A percentile compares a stretch with the other conserved stretches of the same genome.
Conservation (phyloP, 2,113 vertebrate species). For the Pipa parva region DNA sequence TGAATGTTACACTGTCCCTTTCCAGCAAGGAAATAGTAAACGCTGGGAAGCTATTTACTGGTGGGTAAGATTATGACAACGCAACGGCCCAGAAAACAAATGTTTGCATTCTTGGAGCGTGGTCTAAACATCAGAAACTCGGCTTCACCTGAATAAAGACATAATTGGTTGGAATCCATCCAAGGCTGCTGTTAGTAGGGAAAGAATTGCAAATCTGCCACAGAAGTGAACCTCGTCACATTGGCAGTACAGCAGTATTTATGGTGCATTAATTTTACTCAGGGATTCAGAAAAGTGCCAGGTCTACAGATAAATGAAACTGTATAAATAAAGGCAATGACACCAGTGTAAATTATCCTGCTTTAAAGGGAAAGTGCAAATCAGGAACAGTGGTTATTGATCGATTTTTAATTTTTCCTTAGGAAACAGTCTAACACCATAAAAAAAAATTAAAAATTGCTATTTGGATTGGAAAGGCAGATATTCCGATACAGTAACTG, state of each 20-base stretch:
- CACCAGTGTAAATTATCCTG: no score
- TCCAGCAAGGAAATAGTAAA: no score
- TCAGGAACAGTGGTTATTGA: no score
- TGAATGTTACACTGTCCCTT: no score
- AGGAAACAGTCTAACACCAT: no score
- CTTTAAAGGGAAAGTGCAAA: no score
- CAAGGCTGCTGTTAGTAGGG: constrained; percentile 36
- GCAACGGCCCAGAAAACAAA: constrained; percentile 30
- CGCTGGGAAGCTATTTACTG: not conserved
- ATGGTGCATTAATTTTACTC: constrained; percentile 15
- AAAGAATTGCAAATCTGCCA: constrained; percentile 22
- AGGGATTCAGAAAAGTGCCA: constrained; percentile 6
- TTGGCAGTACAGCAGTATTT: constrained; percentile 27
- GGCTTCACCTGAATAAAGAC: constrained; percentile 41
- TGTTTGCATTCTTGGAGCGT: constrained; percentile 40
- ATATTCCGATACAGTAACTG: no score
- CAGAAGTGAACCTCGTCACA: not conserved
- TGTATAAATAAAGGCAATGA: no score
- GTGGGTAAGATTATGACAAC: constrained; percentile 9
- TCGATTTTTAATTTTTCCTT: no score
- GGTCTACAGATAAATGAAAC: not conserved
- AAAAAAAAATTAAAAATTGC: no score
- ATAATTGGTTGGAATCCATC: constrained; percentile 40
- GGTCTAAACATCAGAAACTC: constrained; percentile 24
- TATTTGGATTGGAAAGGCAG: no score